These are phyloP conservation scores for Chroicocephalus ridibundus DNA, from an alignment of 2,113 vertebrate genomes.

Conservation along the genomic window DNA sequence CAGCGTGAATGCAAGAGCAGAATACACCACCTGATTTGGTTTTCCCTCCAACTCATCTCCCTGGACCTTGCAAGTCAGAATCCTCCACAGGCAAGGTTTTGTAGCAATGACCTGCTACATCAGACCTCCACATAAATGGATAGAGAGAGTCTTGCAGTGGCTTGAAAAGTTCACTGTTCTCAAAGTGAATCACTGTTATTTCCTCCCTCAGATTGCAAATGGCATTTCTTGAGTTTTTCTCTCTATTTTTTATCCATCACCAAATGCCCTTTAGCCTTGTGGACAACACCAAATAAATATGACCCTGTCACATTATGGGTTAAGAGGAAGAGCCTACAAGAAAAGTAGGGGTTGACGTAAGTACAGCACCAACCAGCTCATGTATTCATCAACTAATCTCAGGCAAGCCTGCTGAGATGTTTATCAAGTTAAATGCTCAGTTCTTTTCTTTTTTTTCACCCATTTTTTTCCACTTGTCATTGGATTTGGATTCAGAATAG, in stretches of 20 bases:
- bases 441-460: background rate
- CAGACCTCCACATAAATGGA: background rate
- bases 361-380: background rate
- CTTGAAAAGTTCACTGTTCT: background rate
- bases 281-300: background rate
- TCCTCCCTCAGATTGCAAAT: background rate
- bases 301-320: background rate
- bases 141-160: background rate
- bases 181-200: background rate
- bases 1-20: background rate
- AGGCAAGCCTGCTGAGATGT: background rate
- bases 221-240: background rate
- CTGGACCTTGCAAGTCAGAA: background rate
- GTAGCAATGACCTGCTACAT: background rate
- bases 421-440: background rate
- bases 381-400: background rate
- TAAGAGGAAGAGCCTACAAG: background rate
- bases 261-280: background rate
- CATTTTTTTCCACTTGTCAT: background rate
- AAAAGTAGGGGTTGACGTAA: background rate
- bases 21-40: background rate
- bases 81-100: background rate
- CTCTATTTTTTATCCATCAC: background rate
- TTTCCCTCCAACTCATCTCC: background rate
- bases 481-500: background rate